Percentiles rank a stretch among this genome's conserved stretches.
These are phyloP conservation scores for Charaxes varanes DNA, from an alignment of 1,140 invertebrate species.

Conservation along the genomic window DNA sequence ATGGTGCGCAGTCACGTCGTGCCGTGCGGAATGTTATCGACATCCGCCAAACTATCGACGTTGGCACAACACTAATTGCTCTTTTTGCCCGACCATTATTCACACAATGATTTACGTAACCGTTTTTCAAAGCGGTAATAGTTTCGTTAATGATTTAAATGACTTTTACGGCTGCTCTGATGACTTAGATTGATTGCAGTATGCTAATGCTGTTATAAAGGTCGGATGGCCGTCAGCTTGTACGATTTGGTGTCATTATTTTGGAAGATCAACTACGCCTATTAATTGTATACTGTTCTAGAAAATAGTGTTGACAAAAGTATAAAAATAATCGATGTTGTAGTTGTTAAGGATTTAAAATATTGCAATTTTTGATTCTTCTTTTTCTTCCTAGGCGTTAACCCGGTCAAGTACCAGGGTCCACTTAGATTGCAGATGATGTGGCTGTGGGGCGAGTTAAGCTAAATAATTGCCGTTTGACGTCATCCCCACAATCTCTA, in stretches of 20 bases:
- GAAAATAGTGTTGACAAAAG: neutral
- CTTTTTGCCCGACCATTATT: constrained; percentile 54
- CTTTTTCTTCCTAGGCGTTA: no score
- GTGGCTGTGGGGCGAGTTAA: no score
- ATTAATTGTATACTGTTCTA: constrained; percentile 1
- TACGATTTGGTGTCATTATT: constrained; percentile 8
- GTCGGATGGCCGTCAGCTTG: constrained; percentile 9
- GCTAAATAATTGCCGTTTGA: no score
- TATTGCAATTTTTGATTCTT: no score
- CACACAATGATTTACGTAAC: constrained; percentile 62
- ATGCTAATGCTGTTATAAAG: constrained; percentile 23
- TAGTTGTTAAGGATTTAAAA: no score
- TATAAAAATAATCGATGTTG: no score
- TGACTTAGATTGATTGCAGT: constrained; percentile 57
- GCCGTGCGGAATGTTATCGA: constrained; percentile 60
- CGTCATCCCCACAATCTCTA: no score
- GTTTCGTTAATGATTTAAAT: constrained; percentile 52
- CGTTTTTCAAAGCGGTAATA: constrained; percentile 44
- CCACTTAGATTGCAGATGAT: no score
- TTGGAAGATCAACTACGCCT: constrained; percentile 8
- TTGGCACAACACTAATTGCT: constrained; percentile 60
- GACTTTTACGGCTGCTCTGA: constrained; percentile 48
- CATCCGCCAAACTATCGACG: constrained; percentile 64
- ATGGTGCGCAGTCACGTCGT: constrained; percentile 58
- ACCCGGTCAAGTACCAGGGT: no score